phyloP scores from a whole-genome alignment of 2,113 vertebrate species.

The Oenanthe melanoleuca region DNA sequence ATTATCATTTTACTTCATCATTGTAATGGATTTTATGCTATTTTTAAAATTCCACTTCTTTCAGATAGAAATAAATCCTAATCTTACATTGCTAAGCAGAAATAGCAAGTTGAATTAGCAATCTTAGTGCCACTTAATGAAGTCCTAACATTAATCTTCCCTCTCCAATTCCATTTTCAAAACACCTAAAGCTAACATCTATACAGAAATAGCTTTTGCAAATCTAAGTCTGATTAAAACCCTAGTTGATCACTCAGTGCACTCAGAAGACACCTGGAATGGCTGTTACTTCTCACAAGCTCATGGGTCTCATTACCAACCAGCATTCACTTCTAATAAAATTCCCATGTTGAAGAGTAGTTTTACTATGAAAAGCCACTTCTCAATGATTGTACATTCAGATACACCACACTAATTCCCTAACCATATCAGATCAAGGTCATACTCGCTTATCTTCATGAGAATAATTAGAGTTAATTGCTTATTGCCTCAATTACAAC shows the following conservation, averaged over 20 bases:
- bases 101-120: neutral
- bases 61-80: neutral
- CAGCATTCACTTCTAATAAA: neutral
- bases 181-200: neutral
- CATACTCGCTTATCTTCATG: neutral
- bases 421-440: neutral
- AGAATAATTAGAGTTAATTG: neutral
- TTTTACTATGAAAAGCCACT: neutral
- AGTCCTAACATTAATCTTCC: neutral
- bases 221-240: neutral
- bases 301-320: neutral
- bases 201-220: neutral
- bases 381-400: neutral
- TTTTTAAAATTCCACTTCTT: slow-evolving; percentile 15
- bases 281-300: neutral
- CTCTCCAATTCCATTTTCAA: neutral
- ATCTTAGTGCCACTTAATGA: neutral
- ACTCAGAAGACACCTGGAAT: neutral
- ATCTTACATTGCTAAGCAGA: neutral
- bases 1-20: neutral
- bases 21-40: neutral
- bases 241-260: neutral
- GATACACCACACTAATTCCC: neutral
- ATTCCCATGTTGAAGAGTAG: neutral
- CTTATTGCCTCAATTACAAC: neutral